Evolutionary conservation across 2,888 invertebrate species (phyloP), one percentile per base, ranked within the genome.

Genomic region (Sisyra terminalis): DNA sequence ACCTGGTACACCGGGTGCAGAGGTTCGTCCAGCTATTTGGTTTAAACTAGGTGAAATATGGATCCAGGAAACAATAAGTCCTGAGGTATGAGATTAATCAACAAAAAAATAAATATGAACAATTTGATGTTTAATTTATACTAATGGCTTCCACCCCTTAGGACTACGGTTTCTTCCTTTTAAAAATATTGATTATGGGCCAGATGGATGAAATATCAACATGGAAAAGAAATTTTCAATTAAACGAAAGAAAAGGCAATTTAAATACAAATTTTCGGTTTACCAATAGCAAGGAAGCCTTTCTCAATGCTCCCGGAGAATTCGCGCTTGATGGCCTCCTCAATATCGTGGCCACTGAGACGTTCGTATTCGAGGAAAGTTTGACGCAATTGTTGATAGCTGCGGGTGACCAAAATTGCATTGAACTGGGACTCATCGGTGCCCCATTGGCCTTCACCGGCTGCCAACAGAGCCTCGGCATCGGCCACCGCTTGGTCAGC

Each of bases 351-450:
- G 35, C 88, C 86, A 39, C 85, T 71, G 47, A 83, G 54, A 50
- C 78, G 77, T 60, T 85, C 82, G 60, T 84, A 94, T 57, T 90
- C 89, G 45, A 81, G 70, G 61, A 90, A 87, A 48, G 84, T 80
- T 60, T 78, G 70, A 57, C 87, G 75, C 51, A 93, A 65, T 59
- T 94, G 93, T 56, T 86, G 85, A 60, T 84, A 90, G 51, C 88
- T 90, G 56, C 89, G 80, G 42, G 85, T 78, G 51, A 88, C 79
- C 51, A 93, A 71, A 55, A 90, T 82, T 44, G 77, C 70, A 63
- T 89, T 87, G 68, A 93, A 90, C 45, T 77, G 73, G 0, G 86
- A 85, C 64, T 90, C 90, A 55, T 90, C 89, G 0, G 92, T 90
- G 40, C 90, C 89, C 84, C 87, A 85, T 61, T 85, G 78, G 17